Evolutionary conservation across 1,140 invertebrate genomes (phyloP).

Genomic region (Eubasilissa regina): DNA sequence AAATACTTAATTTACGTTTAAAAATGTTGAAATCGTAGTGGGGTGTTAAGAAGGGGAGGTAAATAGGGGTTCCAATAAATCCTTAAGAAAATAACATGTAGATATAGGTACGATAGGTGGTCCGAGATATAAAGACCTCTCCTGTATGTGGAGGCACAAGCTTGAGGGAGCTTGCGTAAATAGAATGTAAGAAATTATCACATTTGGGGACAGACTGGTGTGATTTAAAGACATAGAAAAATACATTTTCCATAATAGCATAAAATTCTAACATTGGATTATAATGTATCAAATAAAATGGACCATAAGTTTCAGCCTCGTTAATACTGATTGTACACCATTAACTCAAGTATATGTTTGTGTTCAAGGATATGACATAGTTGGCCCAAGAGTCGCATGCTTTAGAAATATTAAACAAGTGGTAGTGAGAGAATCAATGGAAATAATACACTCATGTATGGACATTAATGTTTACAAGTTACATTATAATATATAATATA

Average conservation of each 20-base stretch:
- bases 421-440: not conserved
- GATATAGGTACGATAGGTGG: conserved; percentile 36
- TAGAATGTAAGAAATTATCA: conserved; percentile 57
- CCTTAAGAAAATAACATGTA: conserved; percentile 34
- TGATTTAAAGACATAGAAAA: conserved; percentile 59
- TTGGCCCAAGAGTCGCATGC: conserved; percentile 44
- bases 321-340: conserved; percentile 59
- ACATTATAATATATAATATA: not conserved
- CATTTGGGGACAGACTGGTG: conserved; percentile 56
- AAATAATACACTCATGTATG: not conserved
- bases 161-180: conserved; percentile 7
- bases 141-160: conserved; percentile 13
- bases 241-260: conserved; percentile 56
- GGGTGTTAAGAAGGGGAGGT: conserved; percentile 18
- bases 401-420: not conserved
- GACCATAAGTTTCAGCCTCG: conserved; percentile 57
- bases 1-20: conserved; percentile 22
- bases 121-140: conserved; percentile 37
- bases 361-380: conserved; percentile 30
- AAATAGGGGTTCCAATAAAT: conserved; percentile 25
- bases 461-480: not conserved
- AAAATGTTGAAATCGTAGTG: not conserved
- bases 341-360: conserved; percentile 41
- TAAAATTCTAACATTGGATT: conserved; percentile 55
- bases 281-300: conserved; percentile 57